Evolutionary conservation across 1,140 invertebrate species (phyloP), one percentile per base, ranked within the genome.

Genomic region (Panagrolaimus sp.): DNA sequence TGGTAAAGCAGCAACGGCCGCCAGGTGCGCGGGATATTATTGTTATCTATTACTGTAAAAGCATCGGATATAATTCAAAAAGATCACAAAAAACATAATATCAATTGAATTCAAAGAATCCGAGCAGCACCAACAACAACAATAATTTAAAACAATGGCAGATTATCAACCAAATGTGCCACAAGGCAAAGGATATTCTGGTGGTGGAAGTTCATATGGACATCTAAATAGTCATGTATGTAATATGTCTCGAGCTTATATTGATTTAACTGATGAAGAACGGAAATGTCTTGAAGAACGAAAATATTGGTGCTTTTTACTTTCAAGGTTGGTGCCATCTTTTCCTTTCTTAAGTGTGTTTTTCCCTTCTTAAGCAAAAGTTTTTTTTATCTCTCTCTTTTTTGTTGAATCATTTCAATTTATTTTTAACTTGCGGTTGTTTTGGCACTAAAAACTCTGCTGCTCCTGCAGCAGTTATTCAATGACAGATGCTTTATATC

Each of bases 241-340:
- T 67, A 78, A 81, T 48, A 78, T 81, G 24, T 76, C 78, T 4
- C 21, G 76, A 8, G 65, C 71, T 26, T 81, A 82, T 62, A 68
- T 82, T 73, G 81, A 79, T 43, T 58, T 78, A 32, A 77, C 77
- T n/a, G 82, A 83, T 12, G 80, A 81, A 46, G 80, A 82, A 28
- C 73, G 80, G 21, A 83, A 83, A 71, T 82, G 80, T 65, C 65
- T 82, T 10, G 78, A 83, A 69, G 79, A 83, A 52, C 64, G 80
- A 9, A 83, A 82, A 72, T 80, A 78, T 64, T 81, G 77, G 76
- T 81, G 79, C 62, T 81, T 81, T 68, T 65, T 81, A 17, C 69
- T 81, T 44, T 83, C 80, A 67, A 80, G 78, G 78, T 81, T 67
- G 38, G 55, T 45, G 21, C 5, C 28, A 62, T 43, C 7, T 38